Conservation (phyloP, 2,888 invertebrate genomes). For the Polydrusus pterygomalis region DNA sequence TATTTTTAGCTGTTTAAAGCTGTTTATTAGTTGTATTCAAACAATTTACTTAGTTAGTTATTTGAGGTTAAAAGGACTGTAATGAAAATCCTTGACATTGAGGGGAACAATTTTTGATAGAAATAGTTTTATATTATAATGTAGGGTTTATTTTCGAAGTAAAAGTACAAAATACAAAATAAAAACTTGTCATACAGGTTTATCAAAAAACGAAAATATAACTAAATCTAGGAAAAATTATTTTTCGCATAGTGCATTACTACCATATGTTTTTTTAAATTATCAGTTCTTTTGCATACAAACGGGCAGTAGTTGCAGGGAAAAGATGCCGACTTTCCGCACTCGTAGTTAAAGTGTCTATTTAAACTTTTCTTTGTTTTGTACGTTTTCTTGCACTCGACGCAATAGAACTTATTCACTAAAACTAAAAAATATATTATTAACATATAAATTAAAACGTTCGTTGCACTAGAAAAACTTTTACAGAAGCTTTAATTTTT, state of each 20-base stretch:
- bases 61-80: too few relatives aligned
- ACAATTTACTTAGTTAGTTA: too few relatives aligned
- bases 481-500: background rate
- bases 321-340: conserved; percentile 64
- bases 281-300: conserved; percentile 32
- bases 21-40: too few relatives aligned
- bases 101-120: too few relatives aligned
- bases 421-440: conserved; percentile 16
- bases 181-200: too few relatives aligned
- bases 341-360: conserved; percentile 71
- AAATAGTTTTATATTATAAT: too few relatives aligned
- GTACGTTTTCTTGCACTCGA: conserved; percentile 45
- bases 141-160: too few relatives aligned
- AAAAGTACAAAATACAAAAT: too few relatives aligned
- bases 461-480: background rate
- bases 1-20: too few relatives aligned
- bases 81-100: too few relatives aligned
- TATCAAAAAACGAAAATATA: too few relatives aligned
- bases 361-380: conserved; percentile 61
- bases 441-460: background rate
- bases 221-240: background rate
- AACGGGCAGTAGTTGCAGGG: conserved; percentile 30
- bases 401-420: conserved; percentile 22
- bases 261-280: conserved; percentile 34
- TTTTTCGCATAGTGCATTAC: conserved; percentile 22